Evolutionary conservation across 2,113 vertebrate genomes (phyloP), one percentile per base, ranked within the genome.

Genomic region (Muscicapa adusta): DNA sequence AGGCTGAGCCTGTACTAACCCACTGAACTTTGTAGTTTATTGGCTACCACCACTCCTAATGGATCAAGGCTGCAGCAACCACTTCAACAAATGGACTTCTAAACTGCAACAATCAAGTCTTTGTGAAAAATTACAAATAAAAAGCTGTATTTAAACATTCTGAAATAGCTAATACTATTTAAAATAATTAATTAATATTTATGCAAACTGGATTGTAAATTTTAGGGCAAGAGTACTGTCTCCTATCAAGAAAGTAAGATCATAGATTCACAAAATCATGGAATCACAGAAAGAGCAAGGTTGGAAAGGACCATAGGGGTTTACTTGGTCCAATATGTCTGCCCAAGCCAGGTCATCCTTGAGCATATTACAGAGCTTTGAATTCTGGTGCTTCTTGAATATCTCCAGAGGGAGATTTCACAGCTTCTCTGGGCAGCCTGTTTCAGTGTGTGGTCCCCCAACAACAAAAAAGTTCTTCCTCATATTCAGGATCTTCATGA

Each of bases 371-470:
- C 8, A 53, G 5, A 60, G 7, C 2, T n/a, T 47, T 66, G 10
- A 2, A 15, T 53, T 53, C 45, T 53, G 45, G 53, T 25, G 9
- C 16, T 6, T 53, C 38, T 60, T 74, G 13, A 18, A 29, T 67
- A 60, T 40, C 38, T 60, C n/a, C 70, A 45, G 24, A 67, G 23
- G 33, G 15, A 66, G 28, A 47, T 25, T 60, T 26, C 16, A 10
- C 28, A 74, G 5, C 18, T 7, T 53, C 7, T 29, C 19, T 47
- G 13, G 24, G n/a, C 19, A 60, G 45, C 31, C 5, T 40, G 10
- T 31, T 60, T 24, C 24, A 40, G 28, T 60, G 68, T 0, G 0
- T 9, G 13, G n/a, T 53, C 19, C 31, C 24, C 0, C 0, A 3
- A 74, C 13, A 38, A 13, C 16, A 38, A 60, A 56, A 18, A 22